Evolutionary conservation across 2,888 invertebrate species (phyloP).

Genomic region (Byasa hedistus): DNA sequence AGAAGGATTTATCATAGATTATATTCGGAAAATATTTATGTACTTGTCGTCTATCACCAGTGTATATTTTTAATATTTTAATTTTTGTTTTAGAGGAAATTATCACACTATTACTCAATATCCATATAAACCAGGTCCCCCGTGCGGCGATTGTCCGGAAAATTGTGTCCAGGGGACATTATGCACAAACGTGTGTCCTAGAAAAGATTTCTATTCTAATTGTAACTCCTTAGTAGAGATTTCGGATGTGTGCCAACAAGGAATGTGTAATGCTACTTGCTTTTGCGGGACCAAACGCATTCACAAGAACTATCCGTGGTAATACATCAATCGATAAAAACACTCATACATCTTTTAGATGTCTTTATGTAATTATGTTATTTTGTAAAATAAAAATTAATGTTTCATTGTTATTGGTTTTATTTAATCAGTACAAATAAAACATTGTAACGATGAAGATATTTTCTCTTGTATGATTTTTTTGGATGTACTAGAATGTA

Average conservation of each 20-base stretch:
- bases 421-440: background rate
- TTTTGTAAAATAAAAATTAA: background rate
- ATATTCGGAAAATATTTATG: too few relatives aligned
- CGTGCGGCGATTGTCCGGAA: conserved; percentile 83
- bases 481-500: conserved; percentile 8
- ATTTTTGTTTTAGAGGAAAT: conserved; percentile 82
- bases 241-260: conserved; percentile 65
- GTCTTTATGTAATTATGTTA: background rate
- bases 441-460: too few relatives aligned
- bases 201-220: conserved; percentile 86
- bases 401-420: background rate
- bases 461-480: background rate
- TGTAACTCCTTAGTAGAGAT: conserved; percentile 81
- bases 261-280: conserved; percentile 87
- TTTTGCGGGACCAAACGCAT: conserved; percentile 80
- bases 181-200: conserved; percentile 87
- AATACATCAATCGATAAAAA: conserved; percentile 1
- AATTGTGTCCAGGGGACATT: conserved; percentile 82
- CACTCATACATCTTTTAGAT: background rate
- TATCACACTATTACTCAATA: conserved; percentile 79
- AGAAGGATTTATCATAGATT: too few relatives aligned
- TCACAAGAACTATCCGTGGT: conserved; percentile 50
- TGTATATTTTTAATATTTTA: background rate
- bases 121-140: conserved; percentile 84
- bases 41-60: too few relatives aligned